Base-by-base conservation (phyloP, 2,797 vertebrate genomes). In the Pachyuromys duprasi region DNA sequence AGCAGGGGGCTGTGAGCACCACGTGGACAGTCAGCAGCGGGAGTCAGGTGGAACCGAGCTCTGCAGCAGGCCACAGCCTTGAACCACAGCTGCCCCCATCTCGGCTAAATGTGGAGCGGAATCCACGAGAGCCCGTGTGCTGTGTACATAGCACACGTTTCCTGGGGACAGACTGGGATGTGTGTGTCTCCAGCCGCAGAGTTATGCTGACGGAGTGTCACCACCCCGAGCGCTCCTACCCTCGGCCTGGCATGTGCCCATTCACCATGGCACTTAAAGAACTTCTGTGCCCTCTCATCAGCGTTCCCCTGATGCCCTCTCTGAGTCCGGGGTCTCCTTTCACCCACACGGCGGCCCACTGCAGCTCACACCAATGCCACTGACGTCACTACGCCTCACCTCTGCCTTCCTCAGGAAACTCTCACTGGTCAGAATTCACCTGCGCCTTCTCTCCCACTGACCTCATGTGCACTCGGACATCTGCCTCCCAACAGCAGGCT, bases 391-490 rank as follows among this genome's bases (percentile, higher is more conserved):
- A 91, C 18, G 69, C 49, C 39, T 67, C 69, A 67, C 53, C 75
- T 81, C 28, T 22, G 86, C n/a, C 89, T 8, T 76, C 22, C 39
- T 78, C 83, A 33, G 49, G 31, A 33, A 94, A 89, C 20, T 86
- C 55, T 86, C 45, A 36, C 33, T 82, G 81, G 49, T 87, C 89
- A 80, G 70, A 60, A 60, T 53, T 92, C 74, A 83, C 49, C 45
- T 90, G n/a, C 55, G 11, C 42, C 53, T 22, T 83, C 36, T 4
- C 33, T 89, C 75, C 70, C 80, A 90, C 83, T 93, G 17, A 74
- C 63, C 87, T 90, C 89, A 78, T n/a, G 90, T 62, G 20, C 49
- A 80, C 57, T 81, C 69, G 24, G 91, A 36, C 45, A 93, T 62
- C 33, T 91, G 9, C 42, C 89, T 89, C 63, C 42, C 94, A 13